These are phyloP conservation scores for Drosophila gaucha DNA, from an alignment of 2,888 invertebrate species.

Conservation along the genomic window DNA sequence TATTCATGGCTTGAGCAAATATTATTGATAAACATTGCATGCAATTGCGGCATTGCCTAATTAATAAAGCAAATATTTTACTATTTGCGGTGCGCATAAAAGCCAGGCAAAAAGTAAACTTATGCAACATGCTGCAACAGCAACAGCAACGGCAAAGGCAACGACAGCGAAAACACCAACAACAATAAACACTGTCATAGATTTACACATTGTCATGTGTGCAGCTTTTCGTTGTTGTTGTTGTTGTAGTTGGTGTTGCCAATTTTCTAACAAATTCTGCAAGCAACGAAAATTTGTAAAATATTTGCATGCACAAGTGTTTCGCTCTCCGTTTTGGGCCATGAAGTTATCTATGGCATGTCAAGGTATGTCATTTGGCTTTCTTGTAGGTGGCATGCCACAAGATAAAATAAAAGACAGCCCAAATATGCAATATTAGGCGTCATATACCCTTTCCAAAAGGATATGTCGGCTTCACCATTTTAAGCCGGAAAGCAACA, in stretches of 20 bases:
- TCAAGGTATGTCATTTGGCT: constrained; percentile 28
- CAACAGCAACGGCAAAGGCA: constrained; percentile 4
- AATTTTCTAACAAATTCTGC: constrained; percentile 78
- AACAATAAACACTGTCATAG: constrained; percentile 61
- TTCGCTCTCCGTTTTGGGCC: constrained; percentile 27
- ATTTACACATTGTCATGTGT: constrained; percentile 75
- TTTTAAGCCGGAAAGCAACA: neutral
- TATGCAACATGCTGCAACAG: constrained; percentile 45
- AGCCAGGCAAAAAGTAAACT: constrained; percentile 42
- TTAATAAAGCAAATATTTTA: constrained; percentile 79
- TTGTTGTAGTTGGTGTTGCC: constrained; percentile 37
- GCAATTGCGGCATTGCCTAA: constrained; percentile 58
- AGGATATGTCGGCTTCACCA: neutral
- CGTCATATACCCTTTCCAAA: constrained; percentile 3
- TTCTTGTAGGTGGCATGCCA: constrained; percentile 48
- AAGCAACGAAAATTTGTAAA: constrained; percentile 48
- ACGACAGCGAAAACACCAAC: constrained; percentile 22
- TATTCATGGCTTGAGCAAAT: constrained; percentile 56
- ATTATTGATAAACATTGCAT: constrained; percentile 58
- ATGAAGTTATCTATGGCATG: constrained; percentile 42
- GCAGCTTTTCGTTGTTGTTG: constrained; percentile 40
- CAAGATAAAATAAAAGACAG: constrained; percentile 20
- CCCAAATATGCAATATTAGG: constrained; percentile 3
- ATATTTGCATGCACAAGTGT: constrained; percentile 78
- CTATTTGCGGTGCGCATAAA: constrained; percentile 65